Evolutionary conservation across 2,888 invertebrate species (phyloP).

Genomic region (Leptodirus hochenwartii): DNA sequence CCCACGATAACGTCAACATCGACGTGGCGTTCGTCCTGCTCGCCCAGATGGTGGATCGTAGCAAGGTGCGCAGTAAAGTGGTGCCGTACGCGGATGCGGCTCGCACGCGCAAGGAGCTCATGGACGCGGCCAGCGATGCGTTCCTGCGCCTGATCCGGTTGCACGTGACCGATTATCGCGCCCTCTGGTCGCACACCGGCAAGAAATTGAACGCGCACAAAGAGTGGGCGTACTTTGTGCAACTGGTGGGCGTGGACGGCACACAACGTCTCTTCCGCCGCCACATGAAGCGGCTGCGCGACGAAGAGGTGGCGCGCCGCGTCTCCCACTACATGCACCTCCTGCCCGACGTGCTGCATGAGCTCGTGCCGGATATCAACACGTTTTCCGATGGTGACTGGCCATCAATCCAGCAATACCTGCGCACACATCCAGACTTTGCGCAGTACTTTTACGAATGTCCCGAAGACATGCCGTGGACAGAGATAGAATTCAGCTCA

Average conservation of each 20-base stretch:
- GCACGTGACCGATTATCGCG: constrained; percentile 66
- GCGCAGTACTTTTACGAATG: constrained; percentile 81
- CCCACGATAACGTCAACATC: constrained; percentile 91
- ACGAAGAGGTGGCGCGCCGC: constrained; percentile 59
- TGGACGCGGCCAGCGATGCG: constrained; percentile 81
- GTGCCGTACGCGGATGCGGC: constrained; percentile 70
- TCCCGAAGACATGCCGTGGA: constrained; percentile 60
- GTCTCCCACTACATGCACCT: constrained; percentile 60
- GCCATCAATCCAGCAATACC: constrained; percentile 68
- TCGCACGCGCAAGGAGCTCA: constrained; percentile 65
- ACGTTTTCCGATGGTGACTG: constrained; percentile 62
- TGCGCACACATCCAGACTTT: constrained; percentile 85
- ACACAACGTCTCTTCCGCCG: constrained; percentile 53
- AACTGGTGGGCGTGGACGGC: constrained; percentile 61
- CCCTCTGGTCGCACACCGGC: constrained; percentile 72
- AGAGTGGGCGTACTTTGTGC: constrained; percentile 77
- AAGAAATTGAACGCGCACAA: constrained; percentile 74
- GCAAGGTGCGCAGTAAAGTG: constrained; percentile 53
- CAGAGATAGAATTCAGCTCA: constrained; percentile 49
- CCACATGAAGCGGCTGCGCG: constrained; percentile 63
- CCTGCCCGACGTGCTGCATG: constrained; percentile 57
- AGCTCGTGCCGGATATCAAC: constrained; percentile 60
- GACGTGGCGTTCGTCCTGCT: constrained; percentile 79
- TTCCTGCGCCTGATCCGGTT: constrained; percentile 72
- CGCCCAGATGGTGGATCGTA: constrained; percentile 84